phyloP scores from a whole-genome alignment of 92 coral and sea anemone genomes.

The Micromussa lordhowensis region DNA sequence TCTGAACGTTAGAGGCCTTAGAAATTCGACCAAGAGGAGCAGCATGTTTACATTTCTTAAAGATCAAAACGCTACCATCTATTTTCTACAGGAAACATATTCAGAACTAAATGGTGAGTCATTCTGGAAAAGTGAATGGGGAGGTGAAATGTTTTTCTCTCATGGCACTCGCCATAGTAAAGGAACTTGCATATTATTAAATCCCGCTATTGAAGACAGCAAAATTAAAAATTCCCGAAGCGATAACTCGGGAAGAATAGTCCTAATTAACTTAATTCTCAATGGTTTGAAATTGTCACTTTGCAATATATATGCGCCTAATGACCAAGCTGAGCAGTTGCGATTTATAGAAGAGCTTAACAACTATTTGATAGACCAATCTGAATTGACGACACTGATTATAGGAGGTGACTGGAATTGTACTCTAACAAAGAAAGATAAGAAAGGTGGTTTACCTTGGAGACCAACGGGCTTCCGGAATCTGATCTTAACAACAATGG shows the following conservation, averaged over 20 bases:
- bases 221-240: conserved; percentile 10
- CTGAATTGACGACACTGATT: not conserved
- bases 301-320: not conserved
- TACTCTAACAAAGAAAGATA: conserved; percentile 1
- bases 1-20: not conserved
- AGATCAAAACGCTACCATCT: not conserved
- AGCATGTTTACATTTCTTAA: not conserved
- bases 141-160: not conserved
- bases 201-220: not conserved
- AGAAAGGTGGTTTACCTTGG: not conserved
- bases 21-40: not conserved
- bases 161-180: not conserved
- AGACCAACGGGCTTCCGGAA: too few relatives aligned
- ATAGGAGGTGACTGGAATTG: conserved; percentile 6
- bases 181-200: not conserved
- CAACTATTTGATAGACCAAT: not conserved
- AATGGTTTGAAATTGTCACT: not conserved
- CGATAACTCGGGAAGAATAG: conserved; percentile 15
- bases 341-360: not conserved
- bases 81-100: too few relatives aligned
- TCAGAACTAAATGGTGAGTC: not conserved
- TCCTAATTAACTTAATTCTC: not conserved
- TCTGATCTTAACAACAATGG: not conserved
- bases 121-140: not conserved
- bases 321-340: conserved; percentile 5